Conservation (phyloP, 1,140 invertebrate genomes). For the Drosophila paulistorum region DNA sequence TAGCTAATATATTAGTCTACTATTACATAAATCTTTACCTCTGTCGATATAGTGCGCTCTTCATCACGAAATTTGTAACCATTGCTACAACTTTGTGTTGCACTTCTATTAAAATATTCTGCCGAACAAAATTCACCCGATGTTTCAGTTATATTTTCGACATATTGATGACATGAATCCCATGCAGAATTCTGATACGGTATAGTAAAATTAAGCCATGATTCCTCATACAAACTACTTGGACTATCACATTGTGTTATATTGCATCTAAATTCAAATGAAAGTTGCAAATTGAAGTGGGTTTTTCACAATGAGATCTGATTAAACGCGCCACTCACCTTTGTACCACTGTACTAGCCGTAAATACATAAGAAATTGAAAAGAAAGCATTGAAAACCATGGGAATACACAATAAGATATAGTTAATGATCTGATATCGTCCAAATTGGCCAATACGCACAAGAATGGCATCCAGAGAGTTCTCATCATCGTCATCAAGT, state of each 20-base stretch:
- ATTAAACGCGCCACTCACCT: slow-evolving; percentile 81
- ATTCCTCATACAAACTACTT: slow-evolving; percentile 81
- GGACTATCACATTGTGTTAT: slow-evolving; percentile 86
- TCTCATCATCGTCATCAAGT: slow-evolving; percentile 42
- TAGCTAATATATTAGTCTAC: no score
- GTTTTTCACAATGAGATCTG: not conserved
- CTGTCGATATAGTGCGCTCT: slow-evolving; percentile 72
- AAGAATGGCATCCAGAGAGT: slow-evolving; percentile 70
- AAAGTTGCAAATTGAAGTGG: not conserved
- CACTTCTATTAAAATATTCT: slow-evolving; percentile 76
- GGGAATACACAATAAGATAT: slow-evolving; percentile 84
- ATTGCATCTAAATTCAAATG: slow-evolving; percentile 84
- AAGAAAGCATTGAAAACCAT: slow-evolving; percentile 84
- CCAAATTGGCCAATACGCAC: slow-evolving; percentile 84
- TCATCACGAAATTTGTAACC: slow-evolving; percentile 67
- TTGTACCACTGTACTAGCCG: slow-evolving; percentile 85
- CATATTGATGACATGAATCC: slow-evolving; percentile 84
- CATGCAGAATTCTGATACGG: slow-evolving; percentile 83
- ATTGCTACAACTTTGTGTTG: slow-evolving; percentile 49
- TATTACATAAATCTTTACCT: slow-evolving; percentile 44
- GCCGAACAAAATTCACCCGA: slow-evolving; percentile 43
- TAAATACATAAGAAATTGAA: slow-evolving; percentile 85
- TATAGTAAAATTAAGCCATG: slow-evolving; percentile 85
- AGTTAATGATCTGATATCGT: slow-evolving; percentile 85
- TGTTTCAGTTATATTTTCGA: slow-evolving; percentile 8